Evolutionary conservation across 2,797 vertebrate genomes (phyloP), one percentile per base, ranked within the genome.

Genomic region (Hydrophis major): DNA sequence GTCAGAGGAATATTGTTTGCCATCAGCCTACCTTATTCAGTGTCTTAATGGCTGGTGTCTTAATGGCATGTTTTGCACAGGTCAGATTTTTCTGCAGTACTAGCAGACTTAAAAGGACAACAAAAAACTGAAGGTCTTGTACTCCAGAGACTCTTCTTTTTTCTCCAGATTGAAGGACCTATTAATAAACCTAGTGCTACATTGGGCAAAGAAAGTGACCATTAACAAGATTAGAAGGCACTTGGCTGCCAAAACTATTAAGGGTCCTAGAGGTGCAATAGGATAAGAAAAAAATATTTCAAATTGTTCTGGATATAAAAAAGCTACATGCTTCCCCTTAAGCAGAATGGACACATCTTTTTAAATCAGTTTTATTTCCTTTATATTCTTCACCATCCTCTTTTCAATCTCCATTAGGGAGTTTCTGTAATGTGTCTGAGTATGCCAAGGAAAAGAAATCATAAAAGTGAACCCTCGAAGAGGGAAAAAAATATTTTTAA

Each of bases 171-270:
- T 8, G 56, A 22, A 94, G 86, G 87, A 89, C 0, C 63, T 94
- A 57, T 92, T 93, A 90, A 94, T 94, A 92, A 93, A 90, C 27
- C 66, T 92, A n/a, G 61, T 59, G 11, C 87, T 74, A 93, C 93
- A 12, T 94, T 42, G 90, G 66, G 56, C 53, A 89, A 92, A 94
- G 16, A 25, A 63, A 27, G 16, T 11, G 42, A 83, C 92, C 56
- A 87, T 94, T 92, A 91, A 92, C 16, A 93, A 91, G 74, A 92
- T 91, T 91, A 93, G 89, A 93, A 93, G 4, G 2, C 93, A 25
- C 32, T 92, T 91, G 10, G 92, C 90, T 91, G 53, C 88, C 88
- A 90, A 87, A 87, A 93, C 87, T 20, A 28, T 94, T 88, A 93
- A 90, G 3, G 59, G 22, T 83, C 78, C 57, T 56, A 63, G 13